Conservation (phyloP, 1,140 invertebrate species). For the Paracyclopina nana region DNA sequence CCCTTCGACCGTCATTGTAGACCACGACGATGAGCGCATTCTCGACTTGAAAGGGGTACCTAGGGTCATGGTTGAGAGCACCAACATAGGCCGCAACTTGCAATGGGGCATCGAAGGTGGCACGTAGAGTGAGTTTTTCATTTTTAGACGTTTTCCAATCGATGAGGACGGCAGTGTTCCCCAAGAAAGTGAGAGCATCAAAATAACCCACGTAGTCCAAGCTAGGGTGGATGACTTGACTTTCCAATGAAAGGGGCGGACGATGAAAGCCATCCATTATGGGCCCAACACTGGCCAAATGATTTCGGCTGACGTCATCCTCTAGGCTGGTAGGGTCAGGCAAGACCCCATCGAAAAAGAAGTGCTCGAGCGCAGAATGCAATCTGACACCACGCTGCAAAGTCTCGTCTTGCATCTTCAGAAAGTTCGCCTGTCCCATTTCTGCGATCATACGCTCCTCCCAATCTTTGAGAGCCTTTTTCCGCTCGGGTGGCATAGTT, state of each 20-base stretch:
- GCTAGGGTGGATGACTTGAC: background rate
- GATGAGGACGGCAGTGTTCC: background rate
- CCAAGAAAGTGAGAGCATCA: background rate
- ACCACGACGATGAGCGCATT: constrained; percentile 2
- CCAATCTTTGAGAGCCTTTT: background rate
- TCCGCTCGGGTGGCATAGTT: background rate
- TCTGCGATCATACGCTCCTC: constrained; percentile 9
- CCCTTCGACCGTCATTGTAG: constrained; percentile 4
- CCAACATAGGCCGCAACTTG: constrained; percentile 8
- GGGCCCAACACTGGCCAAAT: background rate
- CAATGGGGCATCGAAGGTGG: constrained; percentile 1
- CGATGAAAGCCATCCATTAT: background rate
- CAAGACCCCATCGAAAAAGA: background rate
- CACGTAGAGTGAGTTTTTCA: background rate
- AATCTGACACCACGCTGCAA: background rate
- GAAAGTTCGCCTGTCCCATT: background rate
- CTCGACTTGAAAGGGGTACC: constrained; percentile 1
- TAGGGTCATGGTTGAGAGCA: constrained; percentile 9
- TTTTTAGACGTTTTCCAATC: constrained; percentile 13
- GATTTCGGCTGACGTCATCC: constrained; percentile 3
- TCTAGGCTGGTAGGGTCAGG: background rate
- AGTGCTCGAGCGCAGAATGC: background rate
- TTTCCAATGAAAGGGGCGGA: constrained; percentile 1
- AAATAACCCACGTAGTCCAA: background rate
- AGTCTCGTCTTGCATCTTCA: background rate